Evolutionary conservation across 2,888 invertebrate genomes (phyloP).

Genomic region (Thelaira solivaga): DNA sequence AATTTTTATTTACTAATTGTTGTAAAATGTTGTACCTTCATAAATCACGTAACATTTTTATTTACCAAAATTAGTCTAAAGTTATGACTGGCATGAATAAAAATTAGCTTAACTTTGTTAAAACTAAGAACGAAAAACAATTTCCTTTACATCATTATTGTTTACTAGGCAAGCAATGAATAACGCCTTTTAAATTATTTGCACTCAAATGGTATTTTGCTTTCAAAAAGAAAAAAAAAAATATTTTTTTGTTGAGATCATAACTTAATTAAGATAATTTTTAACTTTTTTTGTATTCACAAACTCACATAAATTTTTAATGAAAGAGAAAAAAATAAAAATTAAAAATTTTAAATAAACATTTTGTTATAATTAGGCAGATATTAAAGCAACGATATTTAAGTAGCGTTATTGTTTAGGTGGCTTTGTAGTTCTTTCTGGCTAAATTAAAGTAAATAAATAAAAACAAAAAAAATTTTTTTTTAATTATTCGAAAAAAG

Average conservation of each 20-base stretch:
- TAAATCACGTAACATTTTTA: not conserved
- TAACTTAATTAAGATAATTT: constrained; percentile 58
- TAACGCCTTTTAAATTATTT: not conserved
- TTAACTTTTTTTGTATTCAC: constrained; percentile 26
- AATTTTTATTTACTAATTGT: too few species aligned
- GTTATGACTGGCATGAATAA: constrained; percentile 1
- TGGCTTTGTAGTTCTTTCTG: too few species aligned
- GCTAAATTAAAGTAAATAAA: too few species aligned
- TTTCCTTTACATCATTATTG: too few species aligned
- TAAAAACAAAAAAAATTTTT: too few species aligned
- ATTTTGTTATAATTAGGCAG: too few species aligned
- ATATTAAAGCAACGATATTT: too few species aligned
- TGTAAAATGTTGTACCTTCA: not conserved
- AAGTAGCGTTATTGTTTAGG: too few species aligned
- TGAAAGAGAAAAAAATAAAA: not conserved
- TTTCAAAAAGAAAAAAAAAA: constrained; percentile 16
- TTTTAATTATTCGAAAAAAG: too few species aligned
- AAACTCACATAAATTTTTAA: constrained; percentile 2
- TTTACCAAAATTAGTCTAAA: constrained; percentile 30
- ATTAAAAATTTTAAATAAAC: too few species aligned
- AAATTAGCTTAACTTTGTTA: not conserved
- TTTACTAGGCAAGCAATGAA: not conserved
- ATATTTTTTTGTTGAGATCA: constrained; percentile 49
- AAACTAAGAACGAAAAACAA: not conserved
- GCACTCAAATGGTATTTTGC: not conserved